Percentiles rank a stretch among this genome's conserved stretches.
Conservation (phyloP, 2,888 invertebrate genomes). For the Phengaris alcon region DNA sequence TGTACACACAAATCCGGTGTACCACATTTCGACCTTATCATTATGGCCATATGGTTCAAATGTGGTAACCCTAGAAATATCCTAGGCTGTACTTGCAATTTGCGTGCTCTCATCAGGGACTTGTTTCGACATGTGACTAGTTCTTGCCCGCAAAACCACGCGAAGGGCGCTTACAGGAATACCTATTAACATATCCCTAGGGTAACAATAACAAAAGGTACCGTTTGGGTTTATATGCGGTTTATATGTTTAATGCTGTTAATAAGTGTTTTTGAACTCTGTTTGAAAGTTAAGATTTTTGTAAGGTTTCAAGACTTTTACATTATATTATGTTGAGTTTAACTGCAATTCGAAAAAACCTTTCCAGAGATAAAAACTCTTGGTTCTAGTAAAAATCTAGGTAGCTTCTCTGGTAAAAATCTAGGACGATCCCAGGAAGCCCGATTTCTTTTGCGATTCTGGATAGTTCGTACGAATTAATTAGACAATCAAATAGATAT, state of each 20-base stretch:
- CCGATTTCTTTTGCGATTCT: background rate
- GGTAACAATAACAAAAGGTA: too few relatives aligned
- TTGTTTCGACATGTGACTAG: background rate
- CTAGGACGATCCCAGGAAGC: too few relatives aligned
- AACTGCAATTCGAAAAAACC: too few relatives aligned
- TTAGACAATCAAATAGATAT: background rate
- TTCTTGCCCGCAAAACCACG: background rate
- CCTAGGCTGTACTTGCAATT: background rate
- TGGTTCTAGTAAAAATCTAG: too few relatives aligned
- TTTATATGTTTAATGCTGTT: too few relatives aligned
- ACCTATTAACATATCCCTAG: background rate
- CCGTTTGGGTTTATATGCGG: too few relatives aligned
- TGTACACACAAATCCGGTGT: background rate
- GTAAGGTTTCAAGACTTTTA: too few relatives aligned
- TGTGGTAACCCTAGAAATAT: background rate
- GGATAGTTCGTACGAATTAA: background rate
- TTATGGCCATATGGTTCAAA: background rate
- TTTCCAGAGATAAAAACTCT: too few relatives aligned
- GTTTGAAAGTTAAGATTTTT: background rate
- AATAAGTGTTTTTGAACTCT: background rate
- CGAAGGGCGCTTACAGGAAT: background rate
- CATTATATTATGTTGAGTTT: too few relatives aligned
- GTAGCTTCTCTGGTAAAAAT: too few relatives aligned
- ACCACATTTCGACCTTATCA: background rate
- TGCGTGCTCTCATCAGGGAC: background rate